Evolutionary conservation across 2,797 vertebrate species (phyloP).

Genomic region (Neopelma chrysocephalum): DNA sequence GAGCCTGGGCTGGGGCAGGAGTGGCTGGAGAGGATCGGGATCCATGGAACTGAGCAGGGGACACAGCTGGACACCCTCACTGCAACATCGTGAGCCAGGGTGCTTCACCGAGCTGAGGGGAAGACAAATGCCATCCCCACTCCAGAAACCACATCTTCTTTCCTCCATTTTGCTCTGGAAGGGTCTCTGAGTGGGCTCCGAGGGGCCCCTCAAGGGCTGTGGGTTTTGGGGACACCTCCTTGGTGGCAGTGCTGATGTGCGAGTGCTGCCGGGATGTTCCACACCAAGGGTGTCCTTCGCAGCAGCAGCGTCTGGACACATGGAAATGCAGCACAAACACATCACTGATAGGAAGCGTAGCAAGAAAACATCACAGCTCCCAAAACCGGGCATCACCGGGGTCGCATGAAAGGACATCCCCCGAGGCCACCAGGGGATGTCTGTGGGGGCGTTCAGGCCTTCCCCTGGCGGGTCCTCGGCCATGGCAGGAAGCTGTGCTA

Average conservation of each 20-base stretch:
- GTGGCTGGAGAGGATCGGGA: not conserved
- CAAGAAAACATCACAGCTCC: not conserved
- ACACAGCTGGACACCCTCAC: not conserved
- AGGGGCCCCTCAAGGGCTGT: not conserved
- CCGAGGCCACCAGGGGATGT: not conserved
- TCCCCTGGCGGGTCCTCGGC: not conserved
- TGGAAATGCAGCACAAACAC: not conserved
- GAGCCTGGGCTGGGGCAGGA: not conserved
- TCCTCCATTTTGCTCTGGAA: not conserved
- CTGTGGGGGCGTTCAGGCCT: not conserved
- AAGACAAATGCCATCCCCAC: not conserved
- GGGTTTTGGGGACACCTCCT: not conserved
- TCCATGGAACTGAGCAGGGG: not conserved
- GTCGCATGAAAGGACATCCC: not conserved
- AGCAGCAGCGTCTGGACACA: not conserved
- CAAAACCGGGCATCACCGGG: not conserved
- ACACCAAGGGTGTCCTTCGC: not conserved
- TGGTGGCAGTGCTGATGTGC: not conserved
- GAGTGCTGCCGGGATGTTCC: not conserved
- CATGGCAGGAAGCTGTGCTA: rapidly evolving
- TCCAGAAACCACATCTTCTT: not conserved
- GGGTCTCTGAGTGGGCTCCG: not conserved
- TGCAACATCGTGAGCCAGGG: not conserved
- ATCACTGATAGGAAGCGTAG: not conserved
- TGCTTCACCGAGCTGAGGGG: not conserved